These are phyloP conservation scores for Tipula helvola DNA, from an alignment of 2,888 invertebrate species.

Conservation along the genomic window DNA sequence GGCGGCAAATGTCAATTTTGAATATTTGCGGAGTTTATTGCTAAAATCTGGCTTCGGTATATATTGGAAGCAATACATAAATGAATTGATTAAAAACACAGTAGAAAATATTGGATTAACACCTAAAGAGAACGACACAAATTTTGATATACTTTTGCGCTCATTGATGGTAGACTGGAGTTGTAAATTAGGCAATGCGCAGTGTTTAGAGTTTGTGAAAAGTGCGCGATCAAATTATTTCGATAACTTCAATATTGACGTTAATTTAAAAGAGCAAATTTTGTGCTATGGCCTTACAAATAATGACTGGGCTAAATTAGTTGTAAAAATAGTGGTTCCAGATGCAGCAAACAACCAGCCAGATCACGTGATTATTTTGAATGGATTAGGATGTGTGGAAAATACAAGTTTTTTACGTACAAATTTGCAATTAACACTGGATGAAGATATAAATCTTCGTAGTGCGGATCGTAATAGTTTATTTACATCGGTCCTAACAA, in stretches of 20 bases:
- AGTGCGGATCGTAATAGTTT: not conserved
- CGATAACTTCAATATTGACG: constrained; percentile 22
- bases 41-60: not conserved
- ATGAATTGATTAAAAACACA: constrained; percentile 22
- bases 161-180: constrained; percentile 27
- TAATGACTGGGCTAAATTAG: no score
- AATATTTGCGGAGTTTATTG: constrained; percentile 20
- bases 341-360: constrained; percentile 35
- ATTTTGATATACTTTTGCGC: constrained; percentile 26
- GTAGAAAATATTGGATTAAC: constrained; percentile 27
- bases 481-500: not conserved
- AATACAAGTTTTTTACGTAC: not conserved
- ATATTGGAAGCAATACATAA: not conserved
- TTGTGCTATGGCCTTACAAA: constrained; percentile 32
- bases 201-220: constrained; percentile 25
- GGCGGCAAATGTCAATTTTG: constrained; percentile 43
- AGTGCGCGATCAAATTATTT: constrained; percentile 20
- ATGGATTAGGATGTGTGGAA: constrained; percentile 46
- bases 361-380: constrained; percentile 45
- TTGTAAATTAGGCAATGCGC: constrained; percentile 25
- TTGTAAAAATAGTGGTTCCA: no score
- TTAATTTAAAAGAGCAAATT: constrained; percentile 28
- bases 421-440: not conserved
- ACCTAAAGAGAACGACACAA: constrained; percentile 25
- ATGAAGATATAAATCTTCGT: not conserved